Evolutionary conservation across 1,140 invertebrate species (phyloP).

Genomic region (Oryzaephilus surinamensis): DNA sequence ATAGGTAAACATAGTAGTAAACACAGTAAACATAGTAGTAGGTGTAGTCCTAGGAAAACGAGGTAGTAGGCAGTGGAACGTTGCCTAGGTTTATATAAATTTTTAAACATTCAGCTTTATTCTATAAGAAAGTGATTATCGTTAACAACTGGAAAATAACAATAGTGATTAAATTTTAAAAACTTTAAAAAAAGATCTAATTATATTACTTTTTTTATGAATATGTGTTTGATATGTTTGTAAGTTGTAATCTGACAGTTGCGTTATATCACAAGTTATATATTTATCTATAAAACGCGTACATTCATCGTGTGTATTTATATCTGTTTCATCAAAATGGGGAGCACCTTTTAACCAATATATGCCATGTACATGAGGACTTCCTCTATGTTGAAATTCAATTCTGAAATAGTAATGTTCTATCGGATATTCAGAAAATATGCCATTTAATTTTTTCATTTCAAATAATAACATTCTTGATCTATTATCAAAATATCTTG

Average conservation of each 20-base stretch:
- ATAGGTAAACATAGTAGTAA: no score
- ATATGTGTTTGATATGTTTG: slow-evolving; percentile 23
- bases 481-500: slow-evolving; percentile 34
- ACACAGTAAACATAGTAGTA: no score
- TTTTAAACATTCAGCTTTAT: no score
- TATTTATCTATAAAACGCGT: slow-evolving; percentile 12
- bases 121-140: no score
- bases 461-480: no score
- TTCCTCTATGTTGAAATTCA: slow-evolving; percentile 39
- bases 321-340: slow-evolving; percentile 8
- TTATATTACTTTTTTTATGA: slow-evolving; percentile 24
- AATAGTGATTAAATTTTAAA: no score
- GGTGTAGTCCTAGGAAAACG: no score
- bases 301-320: slow-evolving; percentile 4
- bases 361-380: slow-evolving; percentile 29
- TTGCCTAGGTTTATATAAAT: no score
- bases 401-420: slow-evolving; percentile 33
- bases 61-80: no score
- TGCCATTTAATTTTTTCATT: slow-evolving; percentile 7
- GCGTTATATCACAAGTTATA: slow-evolving; percentile 19
- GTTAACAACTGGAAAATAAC: no score
- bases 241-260: slow-evolving; percentile 22
- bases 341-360: slow-evolving; percentile 24
- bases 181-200: no score
- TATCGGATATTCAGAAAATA: slow-evolving; percentile 25